Conservation (phyloP, 2,888 invertebrate species). For the Blastobasis adustella region DNA sequence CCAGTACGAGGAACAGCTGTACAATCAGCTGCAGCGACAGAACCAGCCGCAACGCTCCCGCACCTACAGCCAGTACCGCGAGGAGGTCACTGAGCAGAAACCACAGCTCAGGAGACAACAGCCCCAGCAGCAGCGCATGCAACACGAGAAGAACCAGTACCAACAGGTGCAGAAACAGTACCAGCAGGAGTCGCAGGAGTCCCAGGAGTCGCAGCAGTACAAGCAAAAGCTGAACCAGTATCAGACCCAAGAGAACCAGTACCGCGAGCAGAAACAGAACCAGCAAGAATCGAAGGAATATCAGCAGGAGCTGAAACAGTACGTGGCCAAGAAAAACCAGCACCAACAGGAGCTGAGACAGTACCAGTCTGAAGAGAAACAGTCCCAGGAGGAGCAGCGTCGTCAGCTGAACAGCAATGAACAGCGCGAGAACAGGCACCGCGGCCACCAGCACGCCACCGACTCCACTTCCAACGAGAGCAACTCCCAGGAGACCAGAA, state of each 20-base stretch:
- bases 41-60: background rate
- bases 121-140: constrained; percentile 15
- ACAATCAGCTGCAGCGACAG: constrained; percentile 13
- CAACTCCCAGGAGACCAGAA: constrained; percentile 15
- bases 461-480: constrained; percentile 20
- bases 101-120: constrained; percentile 6
- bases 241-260: background rate
- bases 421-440: background rate
- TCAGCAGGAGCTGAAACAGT: background rate
- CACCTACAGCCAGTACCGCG: background rate
- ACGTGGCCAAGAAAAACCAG: background rate
- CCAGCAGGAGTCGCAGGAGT: background rate
- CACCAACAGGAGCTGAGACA: background rate
- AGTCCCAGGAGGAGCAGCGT: background rate
- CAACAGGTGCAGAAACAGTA: background rate
- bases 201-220: background rate
- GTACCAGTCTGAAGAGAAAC: background rate
- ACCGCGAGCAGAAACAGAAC: background rate
- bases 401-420: background rate
- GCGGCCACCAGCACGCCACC: constrained; percentile 2
- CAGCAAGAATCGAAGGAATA: background rate
- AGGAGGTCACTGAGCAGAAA: background rate
- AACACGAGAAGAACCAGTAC: background rate
- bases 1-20: constrained; percentile 19
- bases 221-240: background rate